These are phyloP conservation scores for Anguilla obscura DNA, from an alignment of 2,797 vertebrate species.

Conservation along the genomic window DNA sequence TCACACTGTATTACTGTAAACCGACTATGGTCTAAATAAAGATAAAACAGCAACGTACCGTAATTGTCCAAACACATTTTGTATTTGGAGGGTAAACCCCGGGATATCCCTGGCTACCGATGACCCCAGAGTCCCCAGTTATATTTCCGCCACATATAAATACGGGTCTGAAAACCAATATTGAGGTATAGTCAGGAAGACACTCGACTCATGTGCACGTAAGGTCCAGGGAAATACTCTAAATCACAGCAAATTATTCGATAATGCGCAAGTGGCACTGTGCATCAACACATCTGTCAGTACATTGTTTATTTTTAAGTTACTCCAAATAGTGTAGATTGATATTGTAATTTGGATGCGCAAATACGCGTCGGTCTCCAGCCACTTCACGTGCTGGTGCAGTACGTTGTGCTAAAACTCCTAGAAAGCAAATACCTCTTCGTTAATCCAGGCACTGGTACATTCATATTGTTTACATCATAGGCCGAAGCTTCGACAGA, in stretches of 20 bases:
- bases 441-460: conserved; percentile 11
- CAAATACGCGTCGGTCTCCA: background rate
- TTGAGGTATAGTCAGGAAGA: background rate
- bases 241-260: conserved; percentile 13
- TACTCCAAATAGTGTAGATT: background rate
- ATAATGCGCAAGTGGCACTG: conserved; percentile 48
- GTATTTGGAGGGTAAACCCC: conserved; percentile 97
- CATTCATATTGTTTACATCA: background rate
- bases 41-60: conserved; percentile 76
- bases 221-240: background rate
- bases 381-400: background rate
- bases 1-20: background rate
- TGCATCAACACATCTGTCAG: background rate
- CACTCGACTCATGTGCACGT: background rate
- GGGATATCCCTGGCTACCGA: conserved; percentile 97
- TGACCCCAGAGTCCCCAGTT: conserved; percentile 88
- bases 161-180: conserved; percentile 70
- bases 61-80: conserved; percentile 98
- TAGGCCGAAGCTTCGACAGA: background rate
- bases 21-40: background rate
- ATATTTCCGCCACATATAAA: conserved; percentile 92
- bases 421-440: conserved; percentile 32
- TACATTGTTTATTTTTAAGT: background rate
- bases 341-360: background rate
- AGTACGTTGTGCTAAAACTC: background rate